Percentiles rank a stretch among this genome's conserved stretches.
Conservation (phyloP, 2,797 vertebrate genomes). For the Sebastes vulpes region DNA sequence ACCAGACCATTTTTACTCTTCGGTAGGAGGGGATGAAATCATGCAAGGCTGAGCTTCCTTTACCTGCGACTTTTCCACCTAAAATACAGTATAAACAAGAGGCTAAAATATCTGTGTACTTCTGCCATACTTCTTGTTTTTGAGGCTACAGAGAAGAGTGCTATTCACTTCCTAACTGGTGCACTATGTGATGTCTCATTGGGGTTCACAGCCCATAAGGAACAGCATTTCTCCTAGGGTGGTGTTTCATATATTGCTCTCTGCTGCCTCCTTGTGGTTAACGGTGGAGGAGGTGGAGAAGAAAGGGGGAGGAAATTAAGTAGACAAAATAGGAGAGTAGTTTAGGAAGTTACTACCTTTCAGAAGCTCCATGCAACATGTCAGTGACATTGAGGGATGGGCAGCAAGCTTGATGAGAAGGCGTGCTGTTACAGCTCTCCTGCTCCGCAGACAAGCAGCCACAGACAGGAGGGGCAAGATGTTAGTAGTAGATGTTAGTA, state of each 20-base stretch:
- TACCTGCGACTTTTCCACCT: conserved; percentile 87
- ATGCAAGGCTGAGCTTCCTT: conserved; percentile 84
- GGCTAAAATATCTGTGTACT: conserved; percentile 60
- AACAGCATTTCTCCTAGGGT: neutral
- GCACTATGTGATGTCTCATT: conserved; percentile 22
- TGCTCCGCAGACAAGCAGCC: conserved; percentile 62
- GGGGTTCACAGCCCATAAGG: conserved; percentile 8
- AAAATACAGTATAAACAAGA: conserved; percentile 85
- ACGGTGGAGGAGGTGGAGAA: neutral
- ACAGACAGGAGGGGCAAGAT: conserved; percentile 50
- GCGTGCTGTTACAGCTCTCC: conserved; percentile 83
- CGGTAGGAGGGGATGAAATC: conserved; percentile 77
- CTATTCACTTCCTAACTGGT: conserved; percentile 26
- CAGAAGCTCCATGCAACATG: conserved; percentile 83
- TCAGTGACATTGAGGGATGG: conserved; percentile 84
- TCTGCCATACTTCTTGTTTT: conserved; percentile 8
- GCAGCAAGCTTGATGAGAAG: conserved; percentile 84
- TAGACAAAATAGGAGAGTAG: conserved; percentile 4
- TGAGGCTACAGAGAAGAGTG: conserved; percentile 1
- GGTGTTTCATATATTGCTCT: conserved; percentile 70
- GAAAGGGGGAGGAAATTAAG: neutral
- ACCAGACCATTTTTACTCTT: conserved; percentile 82
- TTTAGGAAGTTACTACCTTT: conserved; percentile 76
- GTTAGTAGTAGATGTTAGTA: conserved; percentile 65
- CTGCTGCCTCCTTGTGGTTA: conserved; percentile 79